Evolutionary conservation across 64 coral and sea anemone genomes (phyloP).

Genomic region (Porites australiensis): DNA sequence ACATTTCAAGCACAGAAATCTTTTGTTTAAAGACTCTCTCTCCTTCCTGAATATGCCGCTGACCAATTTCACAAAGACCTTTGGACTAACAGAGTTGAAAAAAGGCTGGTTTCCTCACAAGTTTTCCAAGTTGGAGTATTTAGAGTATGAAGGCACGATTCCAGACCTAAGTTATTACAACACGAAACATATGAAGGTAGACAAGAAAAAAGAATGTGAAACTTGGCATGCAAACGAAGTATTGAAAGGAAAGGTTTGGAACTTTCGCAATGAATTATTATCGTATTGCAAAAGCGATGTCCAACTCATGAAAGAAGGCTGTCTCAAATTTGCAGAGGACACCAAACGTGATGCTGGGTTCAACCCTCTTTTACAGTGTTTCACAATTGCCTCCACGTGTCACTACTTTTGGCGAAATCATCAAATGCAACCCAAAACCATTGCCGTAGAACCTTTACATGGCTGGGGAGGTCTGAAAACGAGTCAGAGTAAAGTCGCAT

Average conservation of each 20-base stretch:
- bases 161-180: constrained; percentile 9
- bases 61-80: constrained; percentile 6
- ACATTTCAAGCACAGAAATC: neutral
- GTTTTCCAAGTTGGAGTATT: constrained; percentile 2
- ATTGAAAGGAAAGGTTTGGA: neutral
- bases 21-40: constrained; percentile 42
- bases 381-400: constrained; percentile 37
- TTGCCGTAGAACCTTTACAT: constrained; percentile 5
- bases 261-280: neutral
- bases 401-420: neutral
- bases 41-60: constrained; percentile 31
- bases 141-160: neutral
- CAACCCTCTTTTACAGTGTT: neutral
- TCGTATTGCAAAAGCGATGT: constrained; percentile 15
- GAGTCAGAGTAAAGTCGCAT: neutral
- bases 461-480: neutral
- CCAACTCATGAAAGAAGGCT: neutral
- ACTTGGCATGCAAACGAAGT: constrained; percentile 9
- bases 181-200: neutral
- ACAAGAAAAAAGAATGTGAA: neutral
- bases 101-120: constrained; percentile 78
- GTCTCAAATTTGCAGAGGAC: neutral
- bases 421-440: neutral
- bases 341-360: neutral
- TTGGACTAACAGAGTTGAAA: neutral